Evolutionary conservation across 2,113 vertebrate species (phyloP).

Genomic region (Barbus barbus): DNA sequence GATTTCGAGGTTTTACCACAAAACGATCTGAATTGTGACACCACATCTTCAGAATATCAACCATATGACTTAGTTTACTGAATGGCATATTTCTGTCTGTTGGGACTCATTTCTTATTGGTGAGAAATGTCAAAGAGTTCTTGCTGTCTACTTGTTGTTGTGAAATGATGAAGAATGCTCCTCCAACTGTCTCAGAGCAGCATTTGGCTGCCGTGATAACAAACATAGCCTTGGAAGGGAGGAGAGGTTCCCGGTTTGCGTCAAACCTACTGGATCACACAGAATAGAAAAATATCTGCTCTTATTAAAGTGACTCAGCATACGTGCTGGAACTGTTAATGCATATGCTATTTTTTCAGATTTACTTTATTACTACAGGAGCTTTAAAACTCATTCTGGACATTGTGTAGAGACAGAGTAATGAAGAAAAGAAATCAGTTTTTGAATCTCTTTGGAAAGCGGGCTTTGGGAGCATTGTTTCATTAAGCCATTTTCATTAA

Average conservation of each 20-base stretch:
- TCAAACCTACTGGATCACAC: neutral
- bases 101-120: neutral
- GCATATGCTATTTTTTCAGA: neutral
- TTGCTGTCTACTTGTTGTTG: conserved; percentile 25
- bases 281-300: conserved; percentile 33
- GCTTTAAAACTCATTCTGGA: neutral
- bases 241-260: conserved; percentile 26
- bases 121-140: conserved; percentile 37
- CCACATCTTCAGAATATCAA: neutral
- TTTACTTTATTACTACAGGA: neutral
- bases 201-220: conserved; percentile 48
- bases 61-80: neutral
- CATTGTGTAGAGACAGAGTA: neutral
- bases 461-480: neutral
- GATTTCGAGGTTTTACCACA: neutral
- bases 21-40: neutral
- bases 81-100: conserved; percentile 7
- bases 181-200: conserved; percentile 46
- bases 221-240: conserved; percentile 49
- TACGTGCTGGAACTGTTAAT: conserved; percentile 11
- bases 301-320: conserved; percentile 18
- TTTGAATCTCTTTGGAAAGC: neutral
- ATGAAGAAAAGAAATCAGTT: neutral
- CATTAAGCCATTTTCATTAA: neutral
- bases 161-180: conserved; percentile 46